Conservation (phyloP, 2,797 vertebrate genomes). For the Champsocephalus esox region DNA sequence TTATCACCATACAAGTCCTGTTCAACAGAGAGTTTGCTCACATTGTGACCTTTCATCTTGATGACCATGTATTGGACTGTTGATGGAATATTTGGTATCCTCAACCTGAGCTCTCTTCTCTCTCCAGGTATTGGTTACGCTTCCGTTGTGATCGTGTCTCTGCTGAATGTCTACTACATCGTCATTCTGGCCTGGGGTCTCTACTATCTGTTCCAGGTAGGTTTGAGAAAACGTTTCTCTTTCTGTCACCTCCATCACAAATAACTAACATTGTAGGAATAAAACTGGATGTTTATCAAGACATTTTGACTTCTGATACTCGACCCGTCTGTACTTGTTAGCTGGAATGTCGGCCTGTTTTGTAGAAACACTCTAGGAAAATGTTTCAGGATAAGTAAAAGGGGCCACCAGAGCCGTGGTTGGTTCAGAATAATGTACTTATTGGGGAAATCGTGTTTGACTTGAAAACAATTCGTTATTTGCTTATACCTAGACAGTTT, state of each 20-base stretch:
- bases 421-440: no score
- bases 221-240: slow-evolving; percentile 11
- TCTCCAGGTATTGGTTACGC: slow-evolving; percentile 95
- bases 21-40: neutral
- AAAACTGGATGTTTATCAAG: neutral
- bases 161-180: slow-evolving; percentile 98
- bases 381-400: no score
- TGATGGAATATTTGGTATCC: neutral
- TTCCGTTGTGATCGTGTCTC: slow-evolving; percentile 96
- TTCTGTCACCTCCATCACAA: neutral
- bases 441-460: no score
- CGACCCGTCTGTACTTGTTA: neutral
- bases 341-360: neutral
- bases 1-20: neutral
- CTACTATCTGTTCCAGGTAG: slow-evolving; percentile 94
- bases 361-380: neutral
- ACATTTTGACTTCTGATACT: neutral
- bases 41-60: no score
- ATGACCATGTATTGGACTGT: neutral
- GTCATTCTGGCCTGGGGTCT: slow-evolving; percentile 98
- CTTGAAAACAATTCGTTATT: no score
- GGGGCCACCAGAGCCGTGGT: no score
- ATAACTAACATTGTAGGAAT: neutral
- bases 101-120: slow-evolving; percentile 1
- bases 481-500: no score